These are phyloP conservation scores for Eilema sororculum DNA, from an alignment of 2,888 invertebrate species.

Conservation along the genomic window DNA sequence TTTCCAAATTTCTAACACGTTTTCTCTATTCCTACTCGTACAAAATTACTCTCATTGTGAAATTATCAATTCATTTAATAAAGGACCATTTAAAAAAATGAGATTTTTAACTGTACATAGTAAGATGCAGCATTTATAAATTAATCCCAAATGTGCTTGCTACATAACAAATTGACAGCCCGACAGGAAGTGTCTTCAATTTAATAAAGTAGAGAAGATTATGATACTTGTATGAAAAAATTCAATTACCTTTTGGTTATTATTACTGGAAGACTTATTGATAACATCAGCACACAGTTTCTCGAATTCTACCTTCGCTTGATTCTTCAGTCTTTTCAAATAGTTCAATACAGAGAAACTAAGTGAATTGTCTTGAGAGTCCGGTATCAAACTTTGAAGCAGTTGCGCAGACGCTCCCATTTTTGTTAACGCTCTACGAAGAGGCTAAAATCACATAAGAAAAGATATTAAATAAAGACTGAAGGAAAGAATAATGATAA, in stretches of 20 bases:
- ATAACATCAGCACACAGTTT: slow-evolving; percentile 93
- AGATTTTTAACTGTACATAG: too few relatives aligned
- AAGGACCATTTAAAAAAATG: too few relatives aligned
- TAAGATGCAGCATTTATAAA: too few relatives aligned
- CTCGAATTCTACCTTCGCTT: slow-evolving; percentile 96
- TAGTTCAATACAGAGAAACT: slow-evolving; percentile 98
- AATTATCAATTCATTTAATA: too few relatives aligned
- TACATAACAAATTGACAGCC: background rate
- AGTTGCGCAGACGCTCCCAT: slow-evolving; percentile 96
- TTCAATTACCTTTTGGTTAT: slow-evolving; percentile 80
- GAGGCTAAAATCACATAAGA: slow-evolving; percentile 88
- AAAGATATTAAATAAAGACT: background rate
- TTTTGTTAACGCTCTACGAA: slow-evolving; percentile 95
- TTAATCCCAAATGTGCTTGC: background rate
- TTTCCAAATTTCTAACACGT: too few relatives aligned
- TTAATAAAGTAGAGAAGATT: background rate
- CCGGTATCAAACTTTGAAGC: slow-evolving; percentile 95
- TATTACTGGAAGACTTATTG: slow-evolving; percentile 87
- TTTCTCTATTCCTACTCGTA: too few relatives aligned
- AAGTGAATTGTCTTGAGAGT: slow-evolving; percentile 96
- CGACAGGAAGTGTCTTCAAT: background rate
- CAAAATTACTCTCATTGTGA: too few relatives aligned
- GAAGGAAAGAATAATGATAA: background rate
- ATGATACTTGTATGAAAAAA: background rate
- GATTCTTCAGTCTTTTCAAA: slow-evolving; percentile 97